Base-by-base conservation (phyloP, 2,113 vertebrate species). In the Equus przewalskii region DNA sequence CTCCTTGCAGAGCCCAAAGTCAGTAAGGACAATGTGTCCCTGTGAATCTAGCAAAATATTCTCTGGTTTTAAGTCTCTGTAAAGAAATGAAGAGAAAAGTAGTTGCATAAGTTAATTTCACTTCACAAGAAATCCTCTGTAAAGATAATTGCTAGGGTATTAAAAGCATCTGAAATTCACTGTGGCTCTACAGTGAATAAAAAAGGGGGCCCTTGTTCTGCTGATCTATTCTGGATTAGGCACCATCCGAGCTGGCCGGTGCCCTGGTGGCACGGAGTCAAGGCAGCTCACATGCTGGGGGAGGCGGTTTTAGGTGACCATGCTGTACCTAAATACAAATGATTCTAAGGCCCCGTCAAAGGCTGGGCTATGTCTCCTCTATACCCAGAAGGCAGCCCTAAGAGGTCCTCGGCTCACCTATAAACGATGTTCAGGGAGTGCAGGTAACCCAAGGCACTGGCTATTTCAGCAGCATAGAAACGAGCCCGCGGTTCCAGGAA, bases 1-100 rank as follows among this genome's bases (percentile, higher is more conserved):
- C 98, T 99, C 99, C 97, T 99, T 99, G 99, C 99, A 99, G 91
- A 99, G 99, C 70, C 99, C 99, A 8, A 99, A 99, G 98, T 99
- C 99, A 16, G 99, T 99, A 87, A 99, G 99, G 87, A 99, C 99
- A 93, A 99, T 99, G 98, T 99, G 99, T 15, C 99, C 99, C 98
- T 99, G 99, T 0, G 99, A 99, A 98, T 99, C 99, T 6, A 99
- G 99, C 95, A 99, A 98, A 98, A 99, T 99, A 98, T 99, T 99
- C 98, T 99, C 99, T 0, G 99, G 99, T 97, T 99, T 99, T 99
- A 99, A 98, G 98, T 99, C 99, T 24, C 99, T 99, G 96, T 22
- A 96, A 88, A 75, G 97, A 81, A 87, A 81, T 94, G 80, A 92
- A 96, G 2, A 8, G 76, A 84, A 84, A 33, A 80, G 62, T 15